These are phyloP conservation scores for Dasypolia templi DNA, from an alignment of 2,888 invertebrate genomes.

Conservation along the genomic window DNA sequence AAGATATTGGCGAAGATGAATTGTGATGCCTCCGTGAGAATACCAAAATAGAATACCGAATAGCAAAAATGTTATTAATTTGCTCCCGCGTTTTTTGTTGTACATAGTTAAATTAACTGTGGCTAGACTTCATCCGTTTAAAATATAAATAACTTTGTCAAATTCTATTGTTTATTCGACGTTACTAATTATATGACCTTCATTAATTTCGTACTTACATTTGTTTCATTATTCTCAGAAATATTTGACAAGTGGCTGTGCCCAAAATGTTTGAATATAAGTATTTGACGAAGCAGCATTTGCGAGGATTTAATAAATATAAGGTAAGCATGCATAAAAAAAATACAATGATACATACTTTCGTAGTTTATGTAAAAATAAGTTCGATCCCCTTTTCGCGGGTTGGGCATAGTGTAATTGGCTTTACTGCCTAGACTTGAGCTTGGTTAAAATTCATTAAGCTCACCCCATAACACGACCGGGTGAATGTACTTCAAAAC, in stretches of 20 bases:
- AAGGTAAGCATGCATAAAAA: constrained; percentile 91
- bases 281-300: constrained; percentile 95
- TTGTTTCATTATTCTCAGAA: constrained; percentile 37
- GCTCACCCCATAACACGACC: too few relatives aligned
- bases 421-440: too few relatives aligned
- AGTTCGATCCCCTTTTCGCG: too few relatives aligned
- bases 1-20: too few relatives aligned
- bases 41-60: too few relatives aligned
- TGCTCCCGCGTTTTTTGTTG: not conserved
- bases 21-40: too few relatives aligned
- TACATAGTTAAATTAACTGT: not conserved
- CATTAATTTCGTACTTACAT: not conserved
- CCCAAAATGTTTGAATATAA: constrained; percentile 90
- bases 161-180: constrained; percentile 1
- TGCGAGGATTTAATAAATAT: constrained; percentile 97
- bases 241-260: constrained; percentile 10
- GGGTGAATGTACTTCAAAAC: too few relatives aligned
- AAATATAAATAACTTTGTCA: too few relatives aligned
- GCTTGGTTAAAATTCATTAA: too few relatives aligned
- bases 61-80: not conserved
- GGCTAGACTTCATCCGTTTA: not conserved
- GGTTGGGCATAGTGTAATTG: too few relatives aligned
- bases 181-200: not conserved
- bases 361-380: too few relatives aligned
- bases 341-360: too few relatives aligned